A percentile compares a stretch with the other conserved stretches of the same genome.
Conservation (phyloP, 1,140 invertebrate genomes). For the Macrobrachium nipponense region DNA sequence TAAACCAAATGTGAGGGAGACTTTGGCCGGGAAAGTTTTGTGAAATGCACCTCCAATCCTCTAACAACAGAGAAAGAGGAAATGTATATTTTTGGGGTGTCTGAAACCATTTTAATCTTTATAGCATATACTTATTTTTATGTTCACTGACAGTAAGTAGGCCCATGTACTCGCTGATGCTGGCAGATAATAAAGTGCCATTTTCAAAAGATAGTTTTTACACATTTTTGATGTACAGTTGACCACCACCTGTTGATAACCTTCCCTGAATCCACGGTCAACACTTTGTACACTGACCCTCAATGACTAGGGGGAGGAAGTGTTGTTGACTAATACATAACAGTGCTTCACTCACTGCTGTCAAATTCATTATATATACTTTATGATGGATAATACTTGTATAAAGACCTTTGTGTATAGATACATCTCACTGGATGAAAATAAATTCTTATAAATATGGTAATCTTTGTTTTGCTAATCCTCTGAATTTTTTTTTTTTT, state of each 20-base stretch:
- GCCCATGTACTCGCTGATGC: slow-evolving; percentile 4
- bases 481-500: no score
- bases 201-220: slow-evolving; percentile 17
- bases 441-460: slow-evolving; percentile 55
- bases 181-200: slow-evolving; percentile 30
- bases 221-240: slow-evolving; percentile 32
- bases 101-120: neutral
- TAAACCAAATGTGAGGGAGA: no score
- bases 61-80: no score
- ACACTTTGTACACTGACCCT: slow-evolving; percentile 3
- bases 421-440: slow-evolving; percentile 42
- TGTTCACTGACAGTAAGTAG: slow-evolving; percentile 13
- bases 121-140: neutral
- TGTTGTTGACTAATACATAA: neutral
- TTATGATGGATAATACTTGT: slow-evolving; percentile 53
- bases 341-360: slow-evolving; percentile 19
- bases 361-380: slow-evolving; percentile 40
- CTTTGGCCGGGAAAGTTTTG: no score
- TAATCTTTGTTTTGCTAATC: no score
- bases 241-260: neutral
- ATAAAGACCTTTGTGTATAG: slow-evolving; percentile 57
- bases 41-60: no score
- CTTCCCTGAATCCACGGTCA: slow-evolving; percentile 12
- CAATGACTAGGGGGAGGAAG: neutral
- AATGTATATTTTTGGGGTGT: no score